Evolutionary conservation across 2,797 vertebrate genomes (phyloP).

Genomic region (Mastacembelus armatus): DNA sequence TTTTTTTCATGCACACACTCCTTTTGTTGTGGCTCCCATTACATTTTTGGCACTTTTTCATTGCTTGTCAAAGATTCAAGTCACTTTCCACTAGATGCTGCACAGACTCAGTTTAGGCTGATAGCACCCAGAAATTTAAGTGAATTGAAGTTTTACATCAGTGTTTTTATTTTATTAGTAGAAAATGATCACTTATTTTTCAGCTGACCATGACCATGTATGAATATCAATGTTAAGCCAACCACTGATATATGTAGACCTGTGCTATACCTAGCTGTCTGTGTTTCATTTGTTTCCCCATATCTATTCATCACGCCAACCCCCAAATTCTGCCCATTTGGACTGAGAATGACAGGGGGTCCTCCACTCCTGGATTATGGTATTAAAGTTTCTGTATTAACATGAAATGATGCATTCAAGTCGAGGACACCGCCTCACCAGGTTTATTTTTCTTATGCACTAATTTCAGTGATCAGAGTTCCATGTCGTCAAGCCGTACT

Average conservation of each 20-base stretch:
- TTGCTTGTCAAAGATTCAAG: slow-evolving; percentile 59
- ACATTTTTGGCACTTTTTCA: slow-evolving; percentile 61
- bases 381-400: slow-evolving; percentile 83
- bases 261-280: slow-evolving; percentile 81
- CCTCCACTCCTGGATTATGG: slow-evolving; percentile 86
- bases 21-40: slow-evolving; percentile 59
- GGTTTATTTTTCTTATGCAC: slow-evolving; percentile 27
- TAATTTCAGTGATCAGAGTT: slow-evolving; percentile 91
- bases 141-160: slow-evolving; percentile 5
- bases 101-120: slow-evolving; percentile 41
- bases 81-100: slow-evolving; percentile 39
- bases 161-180: too few species aligned
- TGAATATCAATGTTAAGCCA: slow-evolving; percentile 64
- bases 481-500: slow-evolving; percentile 97
- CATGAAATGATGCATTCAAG: slow-evolving; percentile 69
- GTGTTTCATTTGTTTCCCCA: slow-evolving; percentile 86
- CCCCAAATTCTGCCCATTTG: slow-evolving; percentile 85
- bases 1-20: slow-evolving; percentile 20
- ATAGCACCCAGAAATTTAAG: slow-evolving; percentile 26
- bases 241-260: slow-evolving; percentile 71
- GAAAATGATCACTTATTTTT: slow-evolving; percentile 39
- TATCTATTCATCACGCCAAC: slow-evolving; percentile 84
- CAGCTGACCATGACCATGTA: too few species aligned
- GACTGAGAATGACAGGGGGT: slow-evolving; percentile 87
- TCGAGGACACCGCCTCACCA: slow-evolving; percentile 52